Conservation (phyloP, 92 coral and sea anemone genomes). For the Umimayanthus kanabou region DNA sequence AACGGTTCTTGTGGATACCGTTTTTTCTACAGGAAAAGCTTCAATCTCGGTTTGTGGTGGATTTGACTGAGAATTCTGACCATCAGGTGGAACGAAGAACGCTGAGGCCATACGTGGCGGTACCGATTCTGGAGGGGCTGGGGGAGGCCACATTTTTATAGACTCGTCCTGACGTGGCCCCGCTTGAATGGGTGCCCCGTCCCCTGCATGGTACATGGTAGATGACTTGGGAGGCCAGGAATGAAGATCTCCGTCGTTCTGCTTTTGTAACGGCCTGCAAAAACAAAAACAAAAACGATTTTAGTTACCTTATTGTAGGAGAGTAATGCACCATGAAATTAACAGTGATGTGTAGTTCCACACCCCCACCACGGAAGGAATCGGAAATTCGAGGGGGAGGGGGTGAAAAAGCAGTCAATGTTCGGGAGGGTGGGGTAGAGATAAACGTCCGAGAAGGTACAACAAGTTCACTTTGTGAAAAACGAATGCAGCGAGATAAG, state of each 20-base stretch:
- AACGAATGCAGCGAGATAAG: no score
- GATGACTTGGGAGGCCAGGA: slow-evolving; percentile 94
- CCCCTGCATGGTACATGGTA: slow-evolving; percentile 43
- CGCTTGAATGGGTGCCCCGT: slow-evolving; percentile 15
- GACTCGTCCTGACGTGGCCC: slow-evolving; percentile 41
- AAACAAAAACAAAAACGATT: background rate
- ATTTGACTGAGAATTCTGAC: background rate
- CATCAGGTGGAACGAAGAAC: background rate
- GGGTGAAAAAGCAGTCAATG: no score
- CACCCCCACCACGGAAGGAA: no score
- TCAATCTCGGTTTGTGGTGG: slow-evolving; percentile 12
- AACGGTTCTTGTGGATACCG: background rate
- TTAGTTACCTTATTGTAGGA: no score
- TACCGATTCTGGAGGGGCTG: slow-evolving; percentile 81
- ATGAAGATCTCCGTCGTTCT: slow-evolving; percentile 71
- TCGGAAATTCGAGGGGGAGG: no score
- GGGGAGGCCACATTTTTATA: slow-evolving; percentile 85
- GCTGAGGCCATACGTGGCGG: background rate
- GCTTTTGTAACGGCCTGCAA: slow-evolving; percentile 27
- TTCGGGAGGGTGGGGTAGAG: no score
- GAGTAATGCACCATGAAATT: no score
- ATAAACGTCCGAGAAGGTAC: no score
- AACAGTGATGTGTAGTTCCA: no score
- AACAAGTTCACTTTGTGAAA: no score
- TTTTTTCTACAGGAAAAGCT: background rate